Percentiles rank a stretch among this genome's conserved stretches.
These are phyloP conservation scores for Panthera leo DNA, from an alignment of 2,113 vertebrate species.

Conservation along the genomic window DNA sequence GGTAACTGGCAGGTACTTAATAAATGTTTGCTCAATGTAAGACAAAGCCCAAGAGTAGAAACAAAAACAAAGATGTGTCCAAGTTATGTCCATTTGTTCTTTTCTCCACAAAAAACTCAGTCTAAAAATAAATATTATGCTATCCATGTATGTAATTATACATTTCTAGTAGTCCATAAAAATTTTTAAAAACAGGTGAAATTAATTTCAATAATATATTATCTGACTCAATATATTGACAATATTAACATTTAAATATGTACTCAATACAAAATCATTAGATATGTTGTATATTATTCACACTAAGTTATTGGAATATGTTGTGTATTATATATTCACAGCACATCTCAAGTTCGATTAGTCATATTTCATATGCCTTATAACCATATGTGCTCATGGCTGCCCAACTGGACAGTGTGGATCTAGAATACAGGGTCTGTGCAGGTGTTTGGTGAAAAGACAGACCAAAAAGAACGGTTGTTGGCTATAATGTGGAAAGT, in stretches of 20 bases:
- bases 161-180: neutral
- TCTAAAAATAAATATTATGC: neutral
- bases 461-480: neutral
- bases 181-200: neutral
- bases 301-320: neutral
- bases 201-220: neutral
- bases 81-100: neutral
- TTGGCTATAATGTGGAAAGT: neutral
- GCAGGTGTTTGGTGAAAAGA: neutral
- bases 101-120: neutral
- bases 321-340: neutral
- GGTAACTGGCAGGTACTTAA: neutral
- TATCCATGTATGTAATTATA: neutral
- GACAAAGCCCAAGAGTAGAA: neutral
- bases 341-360: neutral
- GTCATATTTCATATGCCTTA: neutral
- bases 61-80: neutral
- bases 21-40: neutral
- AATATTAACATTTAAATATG: neutral
- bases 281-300: neutral
- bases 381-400: neutral
- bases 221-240: neutral
- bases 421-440: neutral
- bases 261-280: neutral
- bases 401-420: neutral